Evolutionary conservation across 2,113 vertebrate species (phyloP).

Genomic region (Nymphicus hollandicus): DNA sequence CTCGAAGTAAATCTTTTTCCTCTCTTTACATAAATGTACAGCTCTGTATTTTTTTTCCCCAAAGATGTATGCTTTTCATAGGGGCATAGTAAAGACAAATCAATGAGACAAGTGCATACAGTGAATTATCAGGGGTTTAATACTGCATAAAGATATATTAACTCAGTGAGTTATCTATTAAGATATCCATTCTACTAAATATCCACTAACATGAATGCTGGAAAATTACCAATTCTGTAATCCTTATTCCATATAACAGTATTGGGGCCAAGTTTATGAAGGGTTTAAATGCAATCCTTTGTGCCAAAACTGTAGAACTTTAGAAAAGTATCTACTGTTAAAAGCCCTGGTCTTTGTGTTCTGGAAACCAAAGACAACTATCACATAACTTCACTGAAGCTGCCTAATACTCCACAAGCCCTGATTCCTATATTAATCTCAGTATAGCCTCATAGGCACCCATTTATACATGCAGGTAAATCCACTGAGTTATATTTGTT

Average conservation of each 20-base stretch:
- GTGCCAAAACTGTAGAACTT: neutral
- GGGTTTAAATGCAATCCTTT: neutral
- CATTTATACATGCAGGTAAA: neutral
- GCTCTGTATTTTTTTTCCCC: neutral
- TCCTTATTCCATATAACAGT: neutral
- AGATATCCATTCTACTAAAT: neutral
- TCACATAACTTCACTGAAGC: neutral
- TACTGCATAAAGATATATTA: constrained; percentile 41
- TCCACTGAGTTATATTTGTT: neutral
- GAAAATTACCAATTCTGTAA: neutral
- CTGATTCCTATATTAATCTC: neutral
- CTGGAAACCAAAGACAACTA: neutral
- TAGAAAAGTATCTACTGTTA: neutral
- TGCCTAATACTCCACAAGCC: neutral
- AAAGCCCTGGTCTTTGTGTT: accelerated
- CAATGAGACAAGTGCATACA: constrained; percentile 31
- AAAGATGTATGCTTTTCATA: neutral
- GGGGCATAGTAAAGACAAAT: constrained; percentile 29
- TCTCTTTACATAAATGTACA: neutral
- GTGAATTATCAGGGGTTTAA: constrained; percentile 51
- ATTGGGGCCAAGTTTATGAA: neutral
- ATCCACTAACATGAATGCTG: neutral
- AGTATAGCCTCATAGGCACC: neutral
- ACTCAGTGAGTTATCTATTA: constrained; percentile 11
- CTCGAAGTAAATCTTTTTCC: neutral